Conservation (phyloP, 1,140 invertebrate species). For the Pogonomyrmex barbatus region DNA sequence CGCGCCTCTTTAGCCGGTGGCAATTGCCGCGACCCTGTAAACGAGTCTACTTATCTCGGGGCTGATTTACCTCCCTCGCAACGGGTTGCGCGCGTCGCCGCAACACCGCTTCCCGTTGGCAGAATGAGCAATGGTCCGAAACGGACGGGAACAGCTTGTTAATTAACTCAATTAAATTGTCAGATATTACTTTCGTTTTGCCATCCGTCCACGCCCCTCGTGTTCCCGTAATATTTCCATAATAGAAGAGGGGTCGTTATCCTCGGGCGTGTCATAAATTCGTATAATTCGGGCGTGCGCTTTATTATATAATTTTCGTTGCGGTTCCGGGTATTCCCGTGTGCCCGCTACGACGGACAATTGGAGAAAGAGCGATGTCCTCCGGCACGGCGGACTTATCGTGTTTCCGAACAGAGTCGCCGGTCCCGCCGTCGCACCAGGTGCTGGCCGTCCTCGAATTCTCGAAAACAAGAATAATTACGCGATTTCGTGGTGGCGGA, state of each 20-base stretch:
- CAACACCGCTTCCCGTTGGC: slow-evolving; percentile 42
- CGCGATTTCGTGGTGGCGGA: slow-evolving; percentile 45
- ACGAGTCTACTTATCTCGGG: slow-evolving; percentile 59
- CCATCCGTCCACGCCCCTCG: slow-evolving; percentile 19
- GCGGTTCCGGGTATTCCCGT: background rate
- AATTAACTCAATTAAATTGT: slow-evolving; percentile 63
- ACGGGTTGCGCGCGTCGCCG: slow-evolving; percentile 2
- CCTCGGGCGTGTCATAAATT: slow-evolving; percentile 51
- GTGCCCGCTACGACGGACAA: background rate
- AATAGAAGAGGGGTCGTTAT: slow-evolving; percentile 11
- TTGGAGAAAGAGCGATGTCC: slow-evolving; percentile 6
- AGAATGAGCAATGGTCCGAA: slow-evolving; percentile 55
- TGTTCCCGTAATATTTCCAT: slow-evolving; percentile 42
- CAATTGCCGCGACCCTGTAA: slow-evolving; percentile 52
- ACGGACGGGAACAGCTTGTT: slow-evolving; percentile 57
- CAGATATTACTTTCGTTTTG: slow-evolving; percentile 51
- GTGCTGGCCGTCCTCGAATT: background rate
- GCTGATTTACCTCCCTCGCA: slow-evolving; percentile 52
- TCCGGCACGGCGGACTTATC: background rate
- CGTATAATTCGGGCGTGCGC: slow-evolving; percentile 33
- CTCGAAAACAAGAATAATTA: slow-evolving; percentile 61
- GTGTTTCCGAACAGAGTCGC: slow-evolving; percentile 35
- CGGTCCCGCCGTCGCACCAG: slow-evolving; percentile 29
- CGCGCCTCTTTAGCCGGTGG: slow-evolving; percentile 49
- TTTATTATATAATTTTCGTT: slow-evolving; percentile 49